Base-by-base conservation (phyloP, 1,140 invertebrate genomes). In the Drosophila saltans region DNA sequence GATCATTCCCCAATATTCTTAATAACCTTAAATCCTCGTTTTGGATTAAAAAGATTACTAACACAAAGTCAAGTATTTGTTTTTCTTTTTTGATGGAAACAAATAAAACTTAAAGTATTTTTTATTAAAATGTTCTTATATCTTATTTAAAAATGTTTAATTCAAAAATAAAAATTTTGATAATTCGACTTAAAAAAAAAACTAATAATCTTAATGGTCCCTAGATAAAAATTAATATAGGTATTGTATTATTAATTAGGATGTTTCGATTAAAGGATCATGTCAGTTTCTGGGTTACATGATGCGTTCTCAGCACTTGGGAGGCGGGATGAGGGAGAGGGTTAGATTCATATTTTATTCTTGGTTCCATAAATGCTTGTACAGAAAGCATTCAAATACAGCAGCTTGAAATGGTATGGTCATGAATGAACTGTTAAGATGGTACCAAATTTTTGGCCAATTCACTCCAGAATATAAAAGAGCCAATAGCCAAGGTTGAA, bases 401-500 rank as follows among this genome's bases (percentile, higher is more conserved):
- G 21, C n/a, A 9, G 1, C 10, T 56, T 8, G 24, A 16, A 21
- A 39, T 36, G 33, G 57, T 36, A 4, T 30, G 28, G 4, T 30
- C 4, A 4, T 30, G 1, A 36, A 36, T 36, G 33, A 36, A 4
- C 2, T 2, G 33, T 36, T 36, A 7, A 36, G 28, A 30, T 30
- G 28, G 2, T 30, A 2, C 28, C 28, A 30, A 30, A 30, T 30
- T 30, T 2, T 9, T 8, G 8, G 0, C n/a, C 1, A 9, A 56
- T 75, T 91, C 78, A 95, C 92, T 95, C 94, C 68, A 97, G 93
- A 78, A 97, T 95, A 92, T 99, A 99, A 92, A 98, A 99, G 77
- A 96, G 95, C 98, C 98, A 99, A 92, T 99, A 99, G 66, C 96
- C 95, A 11, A 96, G 94, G 92, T 99, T 99, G 93, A 99, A 99